A percentile compares a stretch with the other conserved stretches of the same genome.
Evolutionary conservation across 2,113 vertebrate species (phyloP).

Genomic region (Solenodon paradoxus): DNA sequence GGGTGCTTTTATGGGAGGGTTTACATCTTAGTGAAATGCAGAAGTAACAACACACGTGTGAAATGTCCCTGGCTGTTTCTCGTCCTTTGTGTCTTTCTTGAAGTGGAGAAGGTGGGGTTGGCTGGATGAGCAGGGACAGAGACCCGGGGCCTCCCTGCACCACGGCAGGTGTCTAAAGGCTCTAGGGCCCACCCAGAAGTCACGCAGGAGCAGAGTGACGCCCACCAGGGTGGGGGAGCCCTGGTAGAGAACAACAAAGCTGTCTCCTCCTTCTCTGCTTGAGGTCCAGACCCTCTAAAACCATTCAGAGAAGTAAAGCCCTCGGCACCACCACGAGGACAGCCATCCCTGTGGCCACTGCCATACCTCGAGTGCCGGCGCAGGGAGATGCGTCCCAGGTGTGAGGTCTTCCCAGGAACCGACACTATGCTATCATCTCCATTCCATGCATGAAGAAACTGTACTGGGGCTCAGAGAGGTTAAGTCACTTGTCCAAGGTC

Average conservation of each 20-base stretch:
- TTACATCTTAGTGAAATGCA: not conserved
- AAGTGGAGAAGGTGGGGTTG: not conserved
- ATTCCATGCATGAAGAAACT: too few relatives aligned
- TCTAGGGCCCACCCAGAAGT: not conserved
- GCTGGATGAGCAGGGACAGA: not conserved
- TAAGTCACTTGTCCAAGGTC: not conserved
- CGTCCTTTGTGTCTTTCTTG: rapidly evolving
- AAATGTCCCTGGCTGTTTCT: not conserved
- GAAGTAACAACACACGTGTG: not conserved
- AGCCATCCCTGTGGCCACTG: too few relatives aligned
- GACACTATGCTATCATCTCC: too few relatives aligned
- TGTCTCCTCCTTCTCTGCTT: not conserved
- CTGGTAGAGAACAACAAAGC: not conserved
- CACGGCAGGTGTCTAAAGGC: not conserved
- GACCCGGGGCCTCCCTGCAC: not conserved
- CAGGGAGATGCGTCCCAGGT: not conserved
- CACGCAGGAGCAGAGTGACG: too few relatives aligned
- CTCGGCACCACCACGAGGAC: too few relatives aligned
- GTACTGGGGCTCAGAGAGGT: not conserved
- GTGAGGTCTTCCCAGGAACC: not conserved
- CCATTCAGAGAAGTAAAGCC: not conserved
- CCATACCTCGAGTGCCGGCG: too few relatives aligned
- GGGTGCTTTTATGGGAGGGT: not conserved
- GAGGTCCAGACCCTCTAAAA: not conserved
- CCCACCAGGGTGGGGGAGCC: too few relatives aligned